Percentiles rank a stretch among this genome's conserved stretches.
Conservation (phyloP, 2,888 invertebrate genomes). For the Sceliomorpha sp. region DNA sequence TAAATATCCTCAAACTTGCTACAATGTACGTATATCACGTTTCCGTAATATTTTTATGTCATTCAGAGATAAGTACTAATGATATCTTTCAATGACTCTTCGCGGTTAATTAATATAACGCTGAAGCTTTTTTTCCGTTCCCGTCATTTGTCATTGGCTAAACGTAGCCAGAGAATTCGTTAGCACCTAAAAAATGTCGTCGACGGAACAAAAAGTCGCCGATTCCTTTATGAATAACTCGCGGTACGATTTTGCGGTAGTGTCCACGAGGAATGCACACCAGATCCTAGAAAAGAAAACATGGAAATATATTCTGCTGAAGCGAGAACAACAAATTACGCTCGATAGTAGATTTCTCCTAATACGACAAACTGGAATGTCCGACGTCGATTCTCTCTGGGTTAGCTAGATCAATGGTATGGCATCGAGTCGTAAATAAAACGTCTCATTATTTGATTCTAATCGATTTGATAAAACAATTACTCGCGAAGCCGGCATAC, state of each 20-base stretch:
- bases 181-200: background rate
- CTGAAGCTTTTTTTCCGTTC: too few relatives aligned
- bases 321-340: constrained; percentile 79
- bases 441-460: constrained; percentile 54
- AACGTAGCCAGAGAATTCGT: constrained; percentile 19
- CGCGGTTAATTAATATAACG: too few relatives aligned
- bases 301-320: constrained; percentile 76
- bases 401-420: constrained; percentile 57
- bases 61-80: too few relatives aligned
- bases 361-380: constrained; percentile 76
- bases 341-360: constrained; percentile 76
- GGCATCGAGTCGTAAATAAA: constrained; percentile 52
- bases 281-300: constrained; percentile 66
- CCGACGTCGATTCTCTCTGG: constrained; percentile 59
- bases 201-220: background rate
- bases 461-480: constrained; percentile 38
- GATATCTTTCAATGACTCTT: too few relatives aligned
- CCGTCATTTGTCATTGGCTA: background rate
- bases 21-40: too few relatives aligned
- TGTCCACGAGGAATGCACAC: constrained; percentile 52
- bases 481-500: constrained; percentile 3
- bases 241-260: constrained; percentile 11
- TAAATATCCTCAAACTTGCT: too few relatives aligned
- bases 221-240: constrained; percentile 16
- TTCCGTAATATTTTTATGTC: too few relatives aligned